Percentiles rank a stretch among this genome's conserved stretches.
Conservation (phyloP, 2,797 vertebrate species). For the Apodemus agrarius region DNA sequence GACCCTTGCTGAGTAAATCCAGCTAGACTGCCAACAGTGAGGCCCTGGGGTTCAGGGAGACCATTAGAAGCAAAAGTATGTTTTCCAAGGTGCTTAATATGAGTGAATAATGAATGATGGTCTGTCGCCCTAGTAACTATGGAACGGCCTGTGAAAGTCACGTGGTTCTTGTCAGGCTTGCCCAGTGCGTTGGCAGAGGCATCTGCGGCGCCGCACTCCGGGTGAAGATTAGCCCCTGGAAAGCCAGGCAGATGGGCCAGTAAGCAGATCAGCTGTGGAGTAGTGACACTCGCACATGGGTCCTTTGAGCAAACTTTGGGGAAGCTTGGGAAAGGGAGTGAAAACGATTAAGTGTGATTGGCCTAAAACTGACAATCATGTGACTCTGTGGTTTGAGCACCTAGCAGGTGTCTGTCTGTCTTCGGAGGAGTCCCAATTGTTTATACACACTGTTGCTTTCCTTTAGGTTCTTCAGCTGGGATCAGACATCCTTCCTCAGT, state of each 20-base stretch:
- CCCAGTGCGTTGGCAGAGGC: background rate
- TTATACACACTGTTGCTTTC: conserved; percentile 34
- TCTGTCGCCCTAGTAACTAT: background rate
- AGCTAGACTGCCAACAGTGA: background rate
- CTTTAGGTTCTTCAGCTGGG: conserved; percentile 95
- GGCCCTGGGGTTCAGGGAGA: background rate
- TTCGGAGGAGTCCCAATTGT: background rate
- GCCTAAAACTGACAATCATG: background rate
- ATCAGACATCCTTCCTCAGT: conserved; percentile 98
- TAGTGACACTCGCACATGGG: background rate
- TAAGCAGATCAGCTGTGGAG: background rate
- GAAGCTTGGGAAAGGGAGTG: background rate
- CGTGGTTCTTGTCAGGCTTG: background rate
- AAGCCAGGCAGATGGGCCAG: background rate
- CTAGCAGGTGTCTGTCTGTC: background rate
- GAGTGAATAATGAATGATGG: background rate
- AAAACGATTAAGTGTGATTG: background rate
- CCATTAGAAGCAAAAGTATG: background rate
- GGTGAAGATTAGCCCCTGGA: background rate
- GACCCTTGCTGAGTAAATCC: background rate
- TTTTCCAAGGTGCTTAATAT: background rate
- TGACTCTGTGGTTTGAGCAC: background rate
- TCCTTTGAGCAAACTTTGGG: background rate
- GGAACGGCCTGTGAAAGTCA: background rate
- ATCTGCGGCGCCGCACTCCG: background rate